These are phyloP conservation scores for Hetaerina americana DNA, from an alignment of 1,140 invertebrate genomes.

Conservation along the genomic window DNA sequence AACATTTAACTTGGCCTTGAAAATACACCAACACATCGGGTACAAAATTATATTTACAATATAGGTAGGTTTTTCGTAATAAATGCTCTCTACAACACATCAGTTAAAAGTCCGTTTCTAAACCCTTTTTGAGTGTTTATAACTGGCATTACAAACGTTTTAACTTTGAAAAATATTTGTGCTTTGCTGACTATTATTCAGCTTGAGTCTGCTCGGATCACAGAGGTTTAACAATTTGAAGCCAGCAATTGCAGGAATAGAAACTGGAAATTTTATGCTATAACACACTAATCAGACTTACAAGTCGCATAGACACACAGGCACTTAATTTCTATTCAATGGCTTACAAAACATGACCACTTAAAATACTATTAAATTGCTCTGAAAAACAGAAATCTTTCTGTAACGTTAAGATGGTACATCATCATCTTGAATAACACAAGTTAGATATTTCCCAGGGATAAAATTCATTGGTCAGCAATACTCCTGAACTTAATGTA, in stretches of 20 bases:
- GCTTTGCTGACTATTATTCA: not conserved
- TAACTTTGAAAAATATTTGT: slow-evolving; percentile 1
- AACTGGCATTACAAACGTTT: not conserved
- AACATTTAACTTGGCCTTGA: not conserved
- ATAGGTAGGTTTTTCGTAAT: not conserved
- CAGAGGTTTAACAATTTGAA: not conserved
- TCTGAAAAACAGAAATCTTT: no score
- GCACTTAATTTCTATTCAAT: not conserved
- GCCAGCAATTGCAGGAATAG: not conserved
- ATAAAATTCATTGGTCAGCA: no score
- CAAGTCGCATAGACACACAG: not conserved
- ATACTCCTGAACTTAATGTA: no score
- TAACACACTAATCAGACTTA: not conserved
- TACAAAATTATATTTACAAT: not conserved
- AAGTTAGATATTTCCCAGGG: no score
- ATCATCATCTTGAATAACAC: no score
- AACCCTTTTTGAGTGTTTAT: not conserved
- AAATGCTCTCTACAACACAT: not conserved
- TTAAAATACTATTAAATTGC: not conserved
- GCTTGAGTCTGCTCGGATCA: not conserved
- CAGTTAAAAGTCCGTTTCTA: not conserved
- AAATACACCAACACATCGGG: not conserved
- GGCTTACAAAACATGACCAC: not conserved
- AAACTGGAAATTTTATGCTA: not conserved
- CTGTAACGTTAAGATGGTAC: no score